Base-by-base conservation (phyloP, 2,797 vertebrate genomes). In the Tympanoctomys barrerae region DNA sequence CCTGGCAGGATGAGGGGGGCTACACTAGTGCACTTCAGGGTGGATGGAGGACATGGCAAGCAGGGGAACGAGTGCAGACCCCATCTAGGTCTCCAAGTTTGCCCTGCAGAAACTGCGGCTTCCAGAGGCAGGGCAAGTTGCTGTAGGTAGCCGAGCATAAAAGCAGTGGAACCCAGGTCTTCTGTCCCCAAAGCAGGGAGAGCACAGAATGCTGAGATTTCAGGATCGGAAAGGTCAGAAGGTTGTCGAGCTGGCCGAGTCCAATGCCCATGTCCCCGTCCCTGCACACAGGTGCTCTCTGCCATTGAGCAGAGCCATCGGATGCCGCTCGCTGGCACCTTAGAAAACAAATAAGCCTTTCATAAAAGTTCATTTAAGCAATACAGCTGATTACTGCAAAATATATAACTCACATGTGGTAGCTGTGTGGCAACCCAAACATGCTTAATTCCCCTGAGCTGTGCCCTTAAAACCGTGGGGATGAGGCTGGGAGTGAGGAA, bases 291-390 rank as follows among this genome's bases (percentile, higher is more conserved):
- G 22, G 26, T 5, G 5, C 73, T 49, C 26, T 10, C 10, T 19
- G 1, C 46, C 73, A 75, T 77, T 28, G 33, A 39, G 46, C 33
- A 42, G 18, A 83, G 42, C 22, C 0, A 0, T 13, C 71, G 6
- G 19, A 57, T 31, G 10, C 19, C 26, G 61, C 88, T 66, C 28
- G 54, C 5, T 2, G 81, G 21, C 22, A 3, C 39, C 66, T 92
- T 12, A 24, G 77, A 57, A 57, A 61, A 39, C 57, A 71, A 46
- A 12, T 68, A 59, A 64, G 81, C 81, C 64, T 83, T 64, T 16
- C 57, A 62, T 14, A 61, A 42, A 62, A 82, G 79, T 42, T 96
- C 46, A n/a, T 70, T 42, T 62, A 89, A 94, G 13, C 66, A 84
- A 68, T 14, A 24, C 54, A 85, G 77, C 49, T n/a, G n/a, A 39